These are phyloP conservation scores for Atopsyche davidsoni DNA, from an alignment of 1,140 invertebrate genomes.

Conservation along the genomic window DNA sequence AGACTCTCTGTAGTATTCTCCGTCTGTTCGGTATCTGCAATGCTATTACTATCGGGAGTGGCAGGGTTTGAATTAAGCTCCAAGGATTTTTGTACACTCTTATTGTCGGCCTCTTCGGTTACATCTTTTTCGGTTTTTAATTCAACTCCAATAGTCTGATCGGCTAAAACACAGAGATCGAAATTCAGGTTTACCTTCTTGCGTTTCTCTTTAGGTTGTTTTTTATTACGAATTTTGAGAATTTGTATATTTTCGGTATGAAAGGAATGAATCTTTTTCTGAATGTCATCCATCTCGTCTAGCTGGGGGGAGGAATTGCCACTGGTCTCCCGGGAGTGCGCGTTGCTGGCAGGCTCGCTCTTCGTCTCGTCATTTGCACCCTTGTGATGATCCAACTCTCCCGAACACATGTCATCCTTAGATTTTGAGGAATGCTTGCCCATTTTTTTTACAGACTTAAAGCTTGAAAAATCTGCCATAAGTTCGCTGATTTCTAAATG, in stretches of 20 bases:
- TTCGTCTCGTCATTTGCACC: constrained; percentile 33
- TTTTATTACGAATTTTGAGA: constrained; percentile 53
- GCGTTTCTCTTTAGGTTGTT: constrained; percentile 46
- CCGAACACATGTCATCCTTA: too few relatives aligned
- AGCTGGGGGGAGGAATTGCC: constrained; percentile 44
- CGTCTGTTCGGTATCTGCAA: not conserved
- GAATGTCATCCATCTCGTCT: constrained; percentile 53
- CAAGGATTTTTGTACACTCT: constrained; percentile 2
- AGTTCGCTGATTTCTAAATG: too few relatives aligned
- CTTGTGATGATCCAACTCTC: too few relatives aligned
- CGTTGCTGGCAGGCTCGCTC: constrained; percentile 33
- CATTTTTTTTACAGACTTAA: too few relatives aligned
- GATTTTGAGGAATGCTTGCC: too few relatives aligned
- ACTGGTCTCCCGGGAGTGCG: constrained; percentile 45
- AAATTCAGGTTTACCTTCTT: constrained; percentile 50
- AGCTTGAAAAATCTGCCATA: too few relatives aligned
- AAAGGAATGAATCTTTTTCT: constrained; percentile 53
- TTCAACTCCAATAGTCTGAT: constrained; percentile 45
- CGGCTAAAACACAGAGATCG: constrained; percentile 47
- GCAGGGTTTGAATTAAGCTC: not conserved
- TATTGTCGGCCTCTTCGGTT: not conserved
- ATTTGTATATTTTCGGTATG: constrained; percentile 54
- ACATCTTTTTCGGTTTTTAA: constrained; percentile 35
- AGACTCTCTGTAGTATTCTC: too few relatives aligned
- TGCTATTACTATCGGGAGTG: constrained; percentile 10